Conservation (phyloP, 2,797 vertebrate genomes). For the Crax fasciolata region DNA sequence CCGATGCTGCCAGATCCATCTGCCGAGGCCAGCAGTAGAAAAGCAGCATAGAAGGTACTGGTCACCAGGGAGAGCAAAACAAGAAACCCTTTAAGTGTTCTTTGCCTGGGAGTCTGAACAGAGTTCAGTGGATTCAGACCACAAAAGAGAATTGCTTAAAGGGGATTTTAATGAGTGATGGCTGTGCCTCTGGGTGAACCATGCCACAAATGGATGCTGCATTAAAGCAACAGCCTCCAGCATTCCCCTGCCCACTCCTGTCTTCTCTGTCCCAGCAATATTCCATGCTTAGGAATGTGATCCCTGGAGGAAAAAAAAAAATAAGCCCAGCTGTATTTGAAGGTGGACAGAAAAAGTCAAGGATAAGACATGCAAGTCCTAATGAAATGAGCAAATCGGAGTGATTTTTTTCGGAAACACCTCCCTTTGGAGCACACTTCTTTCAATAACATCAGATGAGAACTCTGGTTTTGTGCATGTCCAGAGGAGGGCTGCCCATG, state of each 20-base stretch:
- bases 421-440: background rate
- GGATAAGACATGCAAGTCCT: background rate
- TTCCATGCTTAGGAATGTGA: background rate
- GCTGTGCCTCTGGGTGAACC: background rate
- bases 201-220: background rate
- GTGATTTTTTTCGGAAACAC: background rate
- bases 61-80: background rate
- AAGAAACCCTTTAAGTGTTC: background rate
- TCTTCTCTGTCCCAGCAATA: background rate
- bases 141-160: background rate
- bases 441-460: background rate
- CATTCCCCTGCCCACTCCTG: background rate
- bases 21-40: background rate
- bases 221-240: background rate
- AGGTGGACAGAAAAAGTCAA: background rate
- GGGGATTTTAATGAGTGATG: background rate
- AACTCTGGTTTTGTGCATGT: background rate
- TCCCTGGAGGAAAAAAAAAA: background rate
- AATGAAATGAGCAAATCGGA: background rate
- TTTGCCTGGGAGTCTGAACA: background rate
- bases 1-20: constrained; percentile 12
- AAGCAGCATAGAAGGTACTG: background rate
- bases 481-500: background rate
- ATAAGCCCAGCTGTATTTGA: background rate
- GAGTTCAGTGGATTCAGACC: background rate